Evolutionary conservation across 2,113 vertebrate species (phyloP).

Genomic region (Natator depressus): DNA sequence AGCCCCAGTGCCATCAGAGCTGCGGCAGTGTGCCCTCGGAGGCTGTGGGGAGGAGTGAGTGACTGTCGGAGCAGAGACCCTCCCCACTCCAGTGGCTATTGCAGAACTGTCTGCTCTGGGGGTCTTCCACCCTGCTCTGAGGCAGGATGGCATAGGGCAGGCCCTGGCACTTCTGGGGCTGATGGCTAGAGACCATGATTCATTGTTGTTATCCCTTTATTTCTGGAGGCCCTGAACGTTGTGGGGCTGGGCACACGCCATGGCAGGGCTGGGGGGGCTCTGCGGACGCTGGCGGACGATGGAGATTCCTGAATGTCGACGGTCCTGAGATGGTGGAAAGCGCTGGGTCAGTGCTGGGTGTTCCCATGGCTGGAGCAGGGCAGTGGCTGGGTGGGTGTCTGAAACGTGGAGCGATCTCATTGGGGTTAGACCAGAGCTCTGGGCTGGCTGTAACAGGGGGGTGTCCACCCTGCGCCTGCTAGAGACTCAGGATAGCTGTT

Average conservation of each 20-base stretch:
- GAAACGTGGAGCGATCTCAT: too few species aligned
- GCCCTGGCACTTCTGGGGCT: neutral
- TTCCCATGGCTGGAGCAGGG: too few species aligned
- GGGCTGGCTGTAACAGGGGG: too few species aligned
- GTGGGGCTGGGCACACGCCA: neutral
- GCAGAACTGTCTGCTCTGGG: neutral
- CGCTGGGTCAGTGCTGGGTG: too few species aligned
- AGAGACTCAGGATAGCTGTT: too few species aligned
- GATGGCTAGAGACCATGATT: neutral
- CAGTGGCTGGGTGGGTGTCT: too few species aligned
- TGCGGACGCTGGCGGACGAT: too few species aligned
- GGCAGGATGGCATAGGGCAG: neutral
- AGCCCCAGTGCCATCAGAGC: neutral
- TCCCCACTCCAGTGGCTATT: neutral
- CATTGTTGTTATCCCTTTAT: too few species aligned
- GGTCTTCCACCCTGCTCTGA: neutral
- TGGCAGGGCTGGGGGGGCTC: too few species aligned
- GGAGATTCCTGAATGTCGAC: neutral
- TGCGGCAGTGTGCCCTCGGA: neutral
- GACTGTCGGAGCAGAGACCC: neutral
- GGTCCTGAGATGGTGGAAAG: too few species aligned
- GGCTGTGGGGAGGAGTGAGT: neutral
- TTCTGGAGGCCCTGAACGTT: neutral
- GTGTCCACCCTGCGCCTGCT: too few species aligned
- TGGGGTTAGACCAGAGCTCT: too few species aligned